phyloP scores from a whole-genome alignment of 53 echinoderm and acorn worm species.

The Patiria pectinifera region DNA sequence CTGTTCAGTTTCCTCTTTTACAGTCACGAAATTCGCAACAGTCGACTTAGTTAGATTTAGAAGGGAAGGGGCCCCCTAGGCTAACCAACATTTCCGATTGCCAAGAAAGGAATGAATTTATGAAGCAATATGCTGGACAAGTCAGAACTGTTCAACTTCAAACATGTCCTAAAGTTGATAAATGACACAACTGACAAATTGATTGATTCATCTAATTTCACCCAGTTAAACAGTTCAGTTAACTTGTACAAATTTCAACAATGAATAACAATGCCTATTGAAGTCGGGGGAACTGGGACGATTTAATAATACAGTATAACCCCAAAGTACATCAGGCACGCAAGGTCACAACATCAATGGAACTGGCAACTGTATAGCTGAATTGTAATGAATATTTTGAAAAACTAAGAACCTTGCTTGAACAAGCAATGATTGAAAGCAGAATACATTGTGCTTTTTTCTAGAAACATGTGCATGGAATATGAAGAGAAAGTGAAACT shows the following conservation, averaged over 20 bases:
- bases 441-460: neutral
- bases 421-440: neutral
- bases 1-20: constrained; percentile 3
- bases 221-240: neutral
- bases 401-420: neutral
- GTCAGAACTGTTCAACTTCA: neutral
- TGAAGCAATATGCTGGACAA: neutral
- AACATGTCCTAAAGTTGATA: neutral
- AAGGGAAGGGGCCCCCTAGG: constrained; percentile 20
- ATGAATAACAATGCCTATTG: neutral
- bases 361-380: neutral
- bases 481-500: too few relatives aligned
- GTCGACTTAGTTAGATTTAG: constrained; percentile 27
- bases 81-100: constrained; percentile 18
- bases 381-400: neutral
- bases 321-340: too few relatives aligned
- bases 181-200: neutral
- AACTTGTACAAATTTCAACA: neutral
- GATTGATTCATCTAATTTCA: neutral
- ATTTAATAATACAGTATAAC: neutral
- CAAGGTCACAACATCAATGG: too few relatives aligned
- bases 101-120: neutral
- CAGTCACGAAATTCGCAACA: neutral
- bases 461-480: too few relatives aligned
- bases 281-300: neutral